Evolutionary conservation across 1,140 invertebrate genomes (phyloP), one percentile per base, ranked within the genome.

Genomic region (Plodia interpunctella): DNA sequence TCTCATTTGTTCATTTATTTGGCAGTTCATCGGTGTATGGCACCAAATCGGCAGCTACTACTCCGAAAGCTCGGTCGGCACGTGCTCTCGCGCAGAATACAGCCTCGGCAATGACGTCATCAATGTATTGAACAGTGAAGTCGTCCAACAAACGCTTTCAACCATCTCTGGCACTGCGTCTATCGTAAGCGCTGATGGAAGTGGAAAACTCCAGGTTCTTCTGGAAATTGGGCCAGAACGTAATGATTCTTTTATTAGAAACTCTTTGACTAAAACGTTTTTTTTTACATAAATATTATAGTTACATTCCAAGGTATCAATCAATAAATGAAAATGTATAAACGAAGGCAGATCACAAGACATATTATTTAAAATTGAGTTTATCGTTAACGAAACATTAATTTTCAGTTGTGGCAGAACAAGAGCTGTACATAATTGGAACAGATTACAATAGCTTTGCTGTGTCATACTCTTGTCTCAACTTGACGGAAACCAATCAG

Each of bases 11-110:
- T 44, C 15, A 3, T 44, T 4, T 15, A 15, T 15, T n/a, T 32
- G 13, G 60, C 55, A 88, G 88, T 90, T 89, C 55, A 50, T 49
- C 38, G 86, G 87, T 19, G 5, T 70, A 5, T 90, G 88, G 88
- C 73, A 81, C 52, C 72, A 83, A 54, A 83, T 84, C 30, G 70
- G 74, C 21, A 80, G 74, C 49, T 89, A 90, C 59, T 76, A 78
- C 30, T 68, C 79, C 4, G 65, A 66, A 5, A 75, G 76, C 19
- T 65, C 77, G 1, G 18, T 59, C 0, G 81, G 83, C 5, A 57
- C 60, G 0, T 88, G 85, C 56, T 52, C 67, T 15, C 68, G 76
- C 17, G 78, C 80, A 0, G 57, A 79, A 21, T 88, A 85, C 50
- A 70, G 64, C 3, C 17, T 72, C 0, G 51, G 25, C 17, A 70